Evolutionary conservation across 2,113 vertebrate genomes (phyloP), one percentile per base, ranked within the genome.

Genomic region (Ochotona princeps): DNA sequence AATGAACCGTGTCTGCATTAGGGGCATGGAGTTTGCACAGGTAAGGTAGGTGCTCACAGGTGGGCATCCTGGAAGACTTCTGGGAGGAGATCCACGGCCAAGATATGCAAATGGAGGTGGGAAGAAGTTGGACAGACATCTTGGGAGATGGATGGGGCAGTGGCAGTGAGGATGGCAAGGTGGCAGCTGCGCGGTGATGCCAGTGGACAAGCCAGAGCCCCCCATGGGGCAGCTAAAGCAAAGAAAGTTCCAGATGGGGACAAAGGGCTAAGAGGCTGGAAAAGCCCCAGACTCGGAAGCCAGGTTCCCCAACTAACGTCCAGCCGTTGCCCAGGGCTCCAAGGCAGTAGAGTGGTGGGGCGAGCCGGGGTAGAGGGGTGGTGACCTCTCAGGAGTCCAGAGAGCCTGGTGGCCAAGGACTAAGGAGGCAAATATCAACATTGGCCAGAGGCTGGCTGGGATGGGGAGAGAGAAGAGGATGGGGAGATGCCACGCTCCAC

Each of bases 281-380:
- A 54, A 47, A 61, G 17, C 47, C 5, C 0, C 21, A 10, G 25
- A 7, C 78, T 26, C 15, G 25, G 51, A 20, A 61, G 57, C 60
- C 61, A 69, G 69, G 28, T 25, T 21, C 9, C 72, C 54, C 54
- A 57, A 57, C 54, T 18, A 17, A 38, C 7, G 60, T 18, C 32
- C 26, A 26, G n/a, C 73, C 6, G 17, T 72, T 60, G 30, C 51
- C 83, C 5, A 35, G 74, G 66, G 60, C 60, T 38, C 15, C 13
- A 38, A 4, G 49, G 70, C 65, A 12, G 65, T 32, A 51, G 47
- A 1, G 15, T 23, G 82, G 73, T 57, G 26, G 21, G 13, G 2
- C 20, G 47, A 26, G 47, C n/a, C 25, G 0, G 8, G 28, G 13
- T 14, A 17, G 14, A 20, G 8, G 10, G n/a, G 5, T 1, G 12